Evolutionary conservation across 2,888 invertebrate species (phyloP).

Genomic region (Polietes domitor): DNA sequence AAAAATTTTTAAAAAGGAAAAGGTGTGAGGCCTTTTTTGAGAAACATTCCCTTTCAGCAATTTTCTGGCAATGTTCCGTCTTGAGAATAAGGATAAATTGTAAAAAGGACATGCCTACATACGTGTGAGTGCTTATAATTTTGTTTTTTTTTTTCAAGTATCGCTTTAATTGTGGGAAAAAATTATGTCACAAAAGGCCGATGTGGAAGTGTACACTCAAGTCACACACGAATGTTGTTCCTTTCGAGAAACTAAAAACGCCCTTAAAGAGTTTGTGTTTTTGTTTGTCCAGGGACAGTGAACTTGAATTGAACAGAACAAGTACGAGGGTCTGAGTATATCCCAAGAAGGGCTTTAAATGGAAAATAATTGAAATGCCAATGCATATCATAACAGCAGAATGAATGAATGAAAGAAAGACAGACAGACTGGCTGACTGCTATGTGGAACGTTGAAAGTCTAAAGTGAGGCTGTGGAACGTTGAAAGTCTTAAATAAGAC

Average conservation of each 20-base stretch:
- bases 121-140: background rate
- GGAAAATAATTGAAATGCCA: constrained; percentile 31
- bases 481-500: background rate
- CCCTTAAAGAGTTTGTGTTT: background rate
- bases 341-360: constrained; percentile 9
- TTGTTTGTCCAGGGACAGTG: background rate
- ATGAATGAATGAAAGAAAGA: constrained; percentile 6
- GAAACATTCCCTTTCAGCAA: background rate
- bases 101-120: background rate
- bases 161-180: constrained; percentile 26
- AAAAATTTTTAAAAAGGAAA: background rate
- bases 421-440: background rate
- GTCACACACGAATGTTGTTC: background rate
- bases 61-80: background rate
- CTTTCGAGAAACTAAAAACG: background rate
- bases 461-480: background rate
- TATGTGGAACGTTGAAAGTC: background rate
- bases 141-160: constrained; percentile 3
- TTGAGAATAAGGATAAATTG: background rate
- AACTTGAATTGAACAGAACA: background rate
- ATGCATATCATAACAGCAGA: constrained; percentile 14
- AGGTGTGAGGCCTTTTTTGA: background rate
- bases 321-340: background rate
- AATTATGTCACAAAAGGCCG: constrained; percentile 25
- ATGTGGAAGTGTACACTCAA: background rate